phyloP scores from a whole-genome alignment of 2,888 invertebrate genomes.

The Chloroclystis v-ata region DNA sequence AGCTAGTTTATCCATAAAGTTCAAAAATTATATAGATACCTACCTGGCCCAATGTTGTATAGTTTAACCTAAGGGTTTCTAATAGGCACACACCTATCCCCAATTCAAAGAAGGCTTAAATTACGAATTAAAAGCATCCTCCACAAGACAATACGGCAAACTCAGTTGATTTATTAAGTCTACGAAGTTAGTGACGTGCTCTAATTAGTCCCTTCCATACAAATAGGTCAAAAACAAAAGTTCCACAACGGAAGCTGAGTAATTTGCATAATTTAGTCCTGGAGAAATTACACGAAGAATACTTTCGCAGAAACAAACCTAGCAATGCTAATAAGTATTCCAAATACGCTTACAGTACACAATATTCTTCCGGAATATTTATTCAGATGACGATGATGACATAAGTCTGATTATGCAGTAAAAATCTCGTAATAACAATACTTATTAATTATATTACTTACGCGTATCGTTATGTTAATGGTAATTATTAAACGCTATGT shows the following conservation, averaged over 20 bases:
- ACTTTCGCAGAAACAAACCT: neutral
- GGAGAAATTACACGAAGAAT: conserved; percentile 12
- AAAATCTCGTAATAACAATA: no score
- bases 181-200: conserved; percentile 15
- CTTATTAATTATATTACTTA: no score
- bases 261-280: conserved; percentile 25
- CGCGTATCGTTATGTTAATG: no score
- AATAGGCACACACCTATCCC: neutral
- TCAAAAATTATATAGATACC: no score
- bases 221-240: conserved; percentile 23
- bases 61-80: no score
- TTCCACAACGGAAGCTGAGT: conserved; percentile 12
- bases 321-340: neutral
- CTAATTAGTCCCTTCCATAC: conserved; percentile 21
- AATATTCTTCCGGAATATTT: no score
- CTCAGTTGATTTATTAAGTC: conserved; percentile 23
- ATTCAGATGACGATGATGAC: no score
- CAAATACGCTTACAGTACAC: no score
- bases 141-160: conserved; percentile 8
- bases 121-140: neutral
- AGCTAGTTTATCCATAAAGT: no score
- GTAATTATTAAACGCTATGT: no score
- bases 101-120: conserved; percentile 3
- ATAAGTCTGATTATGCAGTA: no score
- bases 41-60: no score